Evolutionary conservation across 2,797 vertebrate species (phyloP).

Genomic region (Onychomys leucogaster): DNA sequence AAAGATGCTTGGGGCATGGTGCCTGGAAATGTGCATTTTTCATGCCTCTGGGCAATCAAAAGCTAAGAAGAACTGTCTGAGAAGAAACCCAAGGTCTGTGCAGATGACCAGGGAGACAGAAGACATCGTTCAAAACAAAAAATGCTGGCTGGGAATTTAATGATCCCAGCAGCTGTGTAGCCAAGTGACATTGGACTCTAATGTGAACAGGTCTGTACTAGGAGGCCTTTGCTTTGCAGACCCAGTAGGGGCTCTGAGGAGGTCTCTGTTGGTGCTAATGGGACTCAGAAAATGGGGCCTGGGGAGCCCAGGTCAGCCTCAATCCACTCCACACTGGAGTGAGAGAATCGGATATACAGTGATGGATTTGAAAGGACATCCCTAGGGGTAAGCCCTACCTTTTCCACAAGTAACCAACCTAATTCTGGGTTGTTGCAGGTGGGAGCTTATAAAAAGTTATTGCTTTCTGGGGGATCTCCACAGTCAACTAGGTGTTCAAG

Average conservation of each 20-base stretch:
- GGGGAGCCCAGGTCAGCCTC: neutral
- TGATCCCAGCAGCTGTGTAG: neutral
- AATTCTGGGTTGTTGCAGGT: neutral
- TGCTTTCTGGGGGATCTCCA: neutral
- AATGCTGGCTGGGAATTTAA: neutral
- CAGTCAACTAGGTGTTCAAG: neutral
- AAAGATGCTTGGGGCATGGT: neutral
- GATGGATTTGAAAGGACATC: neutral
- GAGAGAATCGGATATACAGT: neutral
- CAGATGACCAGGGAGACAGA: neutral
- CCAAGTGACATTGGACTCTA: neutral
- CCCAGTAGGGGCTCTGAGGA: neutral
- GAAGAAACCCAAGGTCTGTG: neutral
- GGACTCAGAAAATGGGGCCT: neutral
- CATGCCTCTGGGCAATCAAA: neutral
- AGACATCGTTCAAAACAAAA: neutral
- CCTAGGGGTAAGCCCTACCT: neutral
- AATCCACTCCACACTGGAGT: neutral
- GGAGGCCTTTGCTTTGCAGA: neutral
- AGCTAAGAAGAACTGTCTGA: neutral
- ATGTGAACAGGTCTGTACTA: neutral
- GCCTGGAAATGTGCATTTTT: neutral
- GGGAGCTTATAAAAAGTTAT: neutral
- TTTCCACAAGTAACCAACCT: slow-evolving; percentile 47
- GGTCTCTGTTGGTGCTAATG: neutral